Percentiles rank a stretch among this genome's conserved stretches.
Conservation (phyloP, 2,888 invertebrate species). For the Noctua janthe region DNA sequence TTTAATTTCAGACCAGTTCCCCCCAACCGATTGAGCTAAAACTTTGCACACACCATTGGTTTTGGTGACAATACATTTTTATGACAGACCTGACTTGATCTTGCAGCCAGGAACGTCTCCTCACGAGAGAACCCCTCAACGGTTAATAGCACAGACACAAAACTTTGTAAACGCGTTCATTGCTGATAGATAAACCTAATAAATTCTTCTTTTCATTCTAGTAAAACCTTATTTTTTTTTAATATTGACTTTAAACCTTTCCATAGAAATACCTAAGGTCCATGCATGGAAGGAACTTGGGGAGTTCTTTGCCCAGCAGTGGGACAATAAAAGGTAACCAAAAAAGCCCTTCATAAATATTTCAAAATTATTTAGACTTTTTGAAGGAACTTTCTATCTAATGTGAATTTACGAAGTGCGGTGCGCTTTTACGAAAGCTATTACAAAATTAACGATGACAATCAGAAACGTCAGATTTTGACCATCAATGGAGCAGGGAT, state of each 20-base stretch:
- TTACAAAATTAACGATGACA: neutral
- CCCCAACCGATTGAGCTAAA: neutral
- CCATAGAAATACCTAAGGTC: neutral
- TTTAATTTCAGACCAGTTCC: neutral
- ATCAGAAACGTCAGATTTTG: neutral
- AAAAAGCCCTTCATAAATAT: neutral
- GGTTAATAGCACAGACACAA: neutral
- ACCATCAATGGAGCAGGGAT: neutral
- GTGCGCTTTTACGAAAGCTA: conserved; percentile 10
- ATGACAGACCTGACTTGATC: neutral
- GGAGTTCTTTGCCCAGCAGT: neutral
- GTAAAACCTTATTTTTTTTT: neutral
- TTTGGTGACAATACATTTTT: neutral
- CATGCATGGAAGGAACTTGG: neutral
- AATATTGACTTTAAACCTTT: neutral
- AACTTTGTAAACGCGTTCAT: neutral
- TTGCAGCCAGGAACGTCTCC: neutral
- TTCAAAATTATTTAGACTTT: neutral
- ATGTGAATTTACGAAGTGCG: neutral
- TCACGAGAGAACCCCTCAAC: neutral
- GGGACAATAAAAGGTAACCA: neutral
- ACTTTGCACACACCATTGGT: neutral
- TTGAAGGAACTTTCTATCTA: neutral
- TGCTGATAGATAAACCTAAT: neutral
- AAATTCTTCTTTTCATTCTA: neutral